Conservation (phyloP, 2,113 vertebrate species). For the Lamprologus tigripictilis region DNA sequence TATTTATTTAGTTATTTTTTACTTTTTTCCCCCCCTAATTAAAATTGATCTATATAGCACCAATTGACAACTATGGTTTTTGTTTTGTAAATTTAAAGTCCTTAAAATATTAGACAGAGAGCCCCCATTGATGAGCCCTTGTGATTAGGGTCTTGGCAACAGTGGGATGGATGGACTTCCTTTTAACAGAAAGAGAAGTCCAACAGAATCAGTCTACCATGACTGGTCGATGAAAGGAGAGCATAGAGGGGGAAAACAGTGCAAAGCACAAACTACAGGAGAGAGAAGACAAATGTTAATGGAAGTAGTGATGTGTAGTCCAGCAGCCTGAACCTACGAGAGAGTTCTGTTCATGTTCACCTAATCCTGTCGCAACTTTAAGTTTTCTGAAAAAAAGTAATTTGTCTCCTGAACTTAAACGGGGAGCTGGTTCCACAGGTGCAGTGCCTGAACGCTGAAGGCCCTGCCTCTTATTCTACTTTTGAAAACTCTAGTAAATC, state of each 20-base stretch:
- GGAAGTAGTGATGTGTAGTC: background rate
- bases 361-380: background rate
- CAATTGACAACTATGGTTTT: background rate
- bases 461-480: background rate
- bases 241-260: background rate
- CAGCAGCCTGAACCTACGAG: background rate
- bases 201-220: background rate
- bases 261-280: background rate
- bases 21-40: fast-evolving
- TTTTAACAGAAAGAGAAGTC: background rate
- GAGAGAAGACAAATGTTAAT: background rate
- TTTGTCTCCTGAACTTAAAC: background rate
- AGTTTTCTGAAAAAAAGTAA: background rate
- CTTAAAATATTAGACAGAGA: background rate
- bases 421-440: background rate
- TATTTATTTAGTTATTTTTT: background rate
- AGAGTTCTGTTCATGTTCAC: background rate
- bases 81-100: background rate
- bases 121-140: background rate
- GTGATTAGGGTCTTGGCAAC: background rate
- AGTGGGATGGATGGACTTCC: background rate
- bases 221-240: background rate
- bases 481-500: background rate
- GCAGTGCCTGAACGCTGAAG: background rate
- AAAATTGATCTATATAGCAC: background rate